These are phyloP conservation scores for Cyprinodon brontotheroides DNA, from an alignment of 2,113 vertebrate genomes.

Conservation along the genomic window DNA sequence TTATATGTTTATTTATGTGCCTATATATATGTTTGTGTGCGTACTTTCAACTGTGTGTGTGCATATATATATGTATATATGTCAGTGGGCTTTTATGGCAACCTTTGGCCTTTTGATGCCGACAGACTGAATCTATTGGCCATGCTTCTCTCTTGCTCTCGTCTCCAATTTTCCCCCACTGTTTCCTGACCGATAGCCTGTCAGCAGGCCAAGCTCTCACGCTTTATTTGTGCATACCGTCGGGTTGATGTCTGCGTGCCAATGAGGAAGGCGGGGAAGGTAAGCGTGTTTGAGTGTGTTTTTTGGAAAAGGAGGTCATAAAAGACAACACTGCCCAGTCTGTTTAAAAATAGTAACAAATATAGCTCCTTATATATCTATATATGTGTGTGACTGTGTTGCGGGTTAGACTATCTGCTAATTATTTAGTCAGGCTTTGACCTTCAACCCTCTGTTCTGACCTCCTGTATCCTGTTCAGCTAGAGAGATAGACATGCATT, in stretches of 20 bases:
- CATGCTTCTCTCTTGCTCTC: conserved; percentile 44
- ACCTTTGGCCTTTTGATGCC: conserved; percentile 67
- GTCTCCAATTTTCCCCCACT: conserved; percentile 55
- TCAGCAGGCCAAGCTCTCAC: conserved; percentile 56
- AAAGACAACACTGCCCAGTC: conserved; percentile 71
- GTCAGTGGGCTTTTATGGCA: conserved; percentile 56
- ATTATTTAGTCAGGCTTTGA: conserved; percentile 77
- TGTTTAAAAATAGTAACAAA: conserved; percentile 66
- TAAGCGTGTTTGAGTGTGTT: conserved; percentile 55
- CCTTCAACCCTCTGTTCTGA: conserved; percentile 71
- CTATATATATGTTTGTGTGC: conserved; percentile 33
- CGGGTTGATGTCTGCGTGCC: conserved; percentile 19
- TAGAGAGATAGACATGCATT: conserved; percentile 56
- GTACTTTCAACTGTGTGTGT: background rate
- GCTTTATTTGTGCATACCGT: conserved; percentile 9
- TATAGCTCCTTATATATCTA: conserved; percentile 34
- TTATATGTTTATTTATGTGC: conserved; percentile 36
- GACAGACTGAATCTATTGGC: conserved; percentile 70
- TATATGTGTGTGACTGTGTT: conserved; percentile 23
- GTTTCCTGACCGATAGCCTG: conserved; percentile 76
- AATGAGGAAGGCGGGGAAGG: conserved; percentile 31
- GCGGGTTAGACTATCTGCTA: conserved; percentile 56
- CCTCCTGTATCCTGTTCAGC: conserved; percentile 74
- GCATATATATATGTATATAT: conserved; percentile 46
- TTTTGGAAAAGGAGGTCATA: conserved; percentile 55